Evolutionary conservation across 1,140 invertebrate genomes (phyloP), one percentile per base, ranked within the genome.

Genomic region (Polypedilum vanderplanki): DNA sequence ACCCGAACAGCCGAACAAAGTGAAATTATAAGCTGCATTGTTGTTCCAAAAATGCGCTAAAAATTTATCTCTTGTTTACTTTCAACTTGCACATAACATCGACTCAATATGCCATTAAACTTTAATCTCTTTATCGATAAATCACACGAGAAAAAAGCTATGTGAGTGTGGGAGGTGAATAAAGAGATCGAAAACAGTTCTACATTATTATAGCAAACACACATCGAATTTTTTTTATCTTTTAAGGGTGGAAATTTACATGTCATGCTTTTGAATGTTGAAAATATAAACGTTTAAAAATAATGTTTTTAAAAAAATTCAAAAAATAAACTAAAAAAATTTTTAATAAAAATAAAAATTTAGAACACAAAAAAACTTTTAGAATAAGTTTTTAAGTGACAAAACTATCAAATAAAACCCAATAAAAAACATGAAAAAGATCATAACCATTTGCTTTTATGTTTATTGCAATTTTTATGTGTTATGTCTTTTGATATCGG

Each of bases 391-490:
- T 57, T n/a, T n/a, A n/a, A n/a, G 12, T n/a, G n/a, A n/a, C 46
- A 57, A 57, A 33, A 33, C 24, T 57, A n/a, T 4, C 2, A 46
- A 57, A 57, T 12, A n/a, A 4, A 15, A n/a, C 10, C 12, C n/a
- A 15, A 46, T 15, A 57, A 12, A 12, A 57, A n/a, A n/a, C 46
- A n/a, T 57, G 46, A 57, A 57, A 57, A n/a, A n/a, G 12, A n/a
- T 57, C 46, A 57, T 57, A 57, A 57, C 46, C 46, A 57, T 57
- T 57, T 57, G 46, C 15, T 57, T 57, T 57, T 57, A 57, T 57
- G 46, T 57, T 57, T 57, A 57, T 57, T 57, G 46, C 12, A 57
- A 57, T 57, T 57, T 57, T 57, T 57, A 57, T 57, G 46, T 57
- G 46, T 57, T 57, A 57, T 57, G 46, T 57, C 46, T 57, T 57